These are phyloP conservation scores for Zaprionus lachaisei DNA, from an alignment of 1,140 invertebrate species.

Conservation along the genomic window DNA sequence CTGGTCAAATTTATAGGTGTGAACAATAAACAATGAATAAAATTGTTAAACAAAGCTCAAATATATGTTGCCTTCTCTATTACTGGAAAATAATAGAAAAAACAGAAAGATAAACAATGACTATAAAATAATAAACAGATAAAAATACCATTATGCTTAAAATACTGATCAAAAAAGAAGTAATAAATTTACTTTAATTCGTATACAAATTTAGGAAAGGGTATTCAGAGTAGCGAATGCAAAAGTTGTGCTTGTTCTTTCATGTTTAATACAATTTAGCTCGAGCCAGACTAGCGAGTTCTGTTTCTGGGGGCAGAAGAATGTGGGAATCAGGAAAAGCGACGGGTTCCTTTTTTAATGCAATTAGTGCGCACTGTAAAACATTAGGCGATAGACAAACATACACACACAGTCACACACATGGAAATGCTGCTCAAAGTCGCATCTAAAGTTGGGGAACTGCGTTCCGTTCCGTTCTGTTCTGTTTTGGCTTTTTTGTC, in stretches of 20 bases:
- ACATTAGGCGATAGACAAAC: constrained; percentile 67
- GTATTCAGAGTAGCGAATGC: constrained; percentile 2
- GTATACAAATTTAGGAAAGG: neutral
- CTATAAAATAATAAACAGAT: too few species aligned
- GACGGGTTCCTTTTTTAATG: constrained; percentile 70
- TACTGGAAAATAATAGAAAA: too few species aligned
- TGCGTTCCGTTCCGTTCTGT: neutral
- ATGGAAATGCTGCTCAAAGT: constrained; percentile 5
- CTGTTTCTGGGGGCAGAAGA: neutral
- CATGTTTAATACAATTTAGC: constrained; percentile 76
- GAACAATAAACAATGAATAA: too few species aligned
- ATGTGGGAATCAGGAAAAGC: neutral
- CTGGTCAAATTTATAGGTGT: too few species aligned
- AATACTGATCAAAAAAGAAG: too few species aligned
- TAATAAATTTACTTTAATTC: neutral
- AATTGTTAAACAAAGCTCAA: too few species aligned
- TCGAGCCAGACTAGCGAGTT: constrained; percentile 53
- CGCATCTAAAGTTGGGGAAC: neutral
- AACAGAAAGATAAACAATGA: too few species aligned
- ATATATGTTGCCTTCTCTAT: too few species aligned
- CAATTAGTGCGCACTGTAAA: constrained; percentile 76
- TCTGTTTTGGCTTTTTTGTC: constrained; percentile 42
- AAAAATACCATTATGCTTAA: too few species aligned
- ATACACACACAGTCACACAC: constrained; percentile 17
- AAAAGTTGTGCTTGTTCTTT: constrained; percentile 15